These are phyloP conservation scores for Erythrocercus mccallii DNA, from an alignment of 2,113 vertebrate species.

Conservation along the genomic window DNA sequence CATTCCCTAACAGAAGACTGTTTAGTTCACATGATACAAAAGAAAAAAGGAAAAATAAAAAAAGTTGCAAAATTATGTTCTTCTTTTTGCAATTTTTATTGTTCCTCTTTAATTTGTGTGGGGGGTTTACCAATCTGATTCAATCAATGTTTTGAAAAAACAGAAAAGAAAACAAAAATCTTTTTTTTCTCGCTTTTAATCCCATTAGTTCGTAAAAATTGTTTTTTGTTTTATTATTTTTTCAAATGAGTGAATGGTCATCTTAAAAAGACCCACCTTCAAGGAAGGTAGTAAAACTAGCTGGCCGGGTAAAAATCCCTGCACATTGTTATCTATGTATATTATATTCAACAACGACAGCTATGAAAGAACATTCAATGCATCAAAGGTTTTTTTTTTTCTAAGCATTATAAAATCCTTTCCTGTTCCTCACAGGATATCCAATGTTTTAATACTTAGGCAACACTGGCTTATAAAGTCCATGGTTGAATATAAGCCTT, in stretches of 20 bases:
- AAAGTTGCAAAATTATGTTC: constrained; percentile 86
- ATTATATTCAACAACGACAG: constrained; percentile 88
- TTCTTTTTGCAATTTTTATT: constrained; percentile 82
- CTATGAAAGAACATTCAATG: constrained; percentile 92
- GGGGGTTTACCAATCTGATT: constrained; percentile 87
- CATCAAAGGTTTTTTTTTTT: constrained; percentile 87
- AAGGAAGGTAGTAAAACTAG: constrained; percentile 97
- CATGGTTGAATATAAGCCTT: constrained; percentile 99
- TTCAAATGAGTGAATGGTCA: constrained; percentile 87
- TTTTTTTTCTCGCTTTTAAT: constrained; percentile 75
- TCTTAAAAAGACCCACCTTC: constrained; percentile 96
- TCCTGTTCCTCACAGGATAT: constrained; percentile 92
- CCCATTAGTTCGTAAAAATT: constrained; percentile 84
- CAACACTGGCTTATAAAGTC: constrained; percentile 99
- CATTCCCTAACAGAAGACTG: constrained; percentile 95
- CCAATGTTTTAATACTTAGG: constrained; percentile 99
- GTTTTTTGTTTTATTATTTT: constrained; percentile 79
- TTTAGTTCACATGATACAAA: constrained; percentile 96
- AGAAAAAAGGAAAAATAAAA: constrained; percentile 86
- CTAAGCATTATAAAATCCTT: constrained; percentile 90
- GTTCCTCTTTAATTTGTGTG: constrained; percentile 85
- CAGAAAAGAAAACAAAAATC: constrained; percentile 77
- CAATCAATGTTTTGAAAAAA: constrained; percentile 75
- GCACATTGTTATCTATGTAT: constrained; percentile 88
- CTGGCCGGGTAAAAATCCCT: constrained; percentile 90